A percentile compares a stretch with the other conserved stretches of the same genome.
Conservation (phyloP, 2,797 vertebrate genomes). For the Tympanoctomys barrerae region DNA sequence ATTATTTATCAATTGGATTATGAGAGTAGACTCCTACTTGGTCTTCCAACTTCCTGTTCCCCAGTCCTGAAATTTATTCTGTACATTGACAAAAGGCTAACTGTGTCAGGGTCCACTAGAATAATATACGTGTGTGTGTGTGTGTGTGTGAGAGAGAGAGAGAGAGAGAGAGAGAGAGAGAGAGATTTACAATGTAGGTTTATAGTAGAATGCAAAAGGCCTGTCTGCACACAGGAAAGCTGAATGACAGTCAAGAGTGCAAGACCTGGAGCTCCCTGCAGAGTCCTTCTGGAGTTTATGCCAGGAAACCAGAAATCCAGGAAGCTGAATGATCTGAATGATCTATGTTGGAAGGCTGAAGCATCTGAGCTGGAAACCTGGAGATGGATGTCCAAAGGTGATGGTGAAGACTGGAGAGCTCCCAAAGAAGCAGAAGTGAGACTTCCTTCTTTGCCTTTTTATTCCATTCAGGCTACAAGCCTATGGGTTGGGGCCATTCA, state of each 20-base stretch:
- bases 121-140: not conserved
- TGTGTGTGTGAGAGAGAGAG: no score
- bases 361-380: not conserved
- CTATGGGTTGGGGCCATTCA: not conserved
- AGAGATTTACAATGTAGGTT: not conserved
- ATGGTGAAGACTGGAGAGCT: not conserved
- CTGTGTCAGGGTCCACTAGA: not conserved
- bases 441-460: not conserved
- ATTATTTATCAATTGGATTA: conserved; percentile 8
- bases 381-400: not conserved
- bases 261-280: not conserved
- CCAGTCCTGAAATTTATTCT: not conserved
- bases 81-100: not conserved
- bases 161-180: no score
- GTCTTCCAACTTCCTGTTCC: not conserved
- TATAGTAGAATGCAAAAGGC: not conserved
- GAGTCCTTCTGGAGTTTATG: not conserved
- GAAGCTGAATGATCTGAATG: not conserved
- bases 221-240: not conserved
- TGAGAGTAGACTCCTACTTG: not conserved
- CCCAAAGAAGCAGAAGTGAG: not conserved
- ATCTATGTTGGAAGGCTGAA: not conserved
- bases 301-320: not conserved
- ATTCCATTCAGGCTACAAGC: not conserved
- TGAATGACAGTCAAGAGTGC: not conserved